Evolutionary conservation across 2,797 vertebrate species (phyloP).

Genomic region (Phoxinus dragarum): DNA sequence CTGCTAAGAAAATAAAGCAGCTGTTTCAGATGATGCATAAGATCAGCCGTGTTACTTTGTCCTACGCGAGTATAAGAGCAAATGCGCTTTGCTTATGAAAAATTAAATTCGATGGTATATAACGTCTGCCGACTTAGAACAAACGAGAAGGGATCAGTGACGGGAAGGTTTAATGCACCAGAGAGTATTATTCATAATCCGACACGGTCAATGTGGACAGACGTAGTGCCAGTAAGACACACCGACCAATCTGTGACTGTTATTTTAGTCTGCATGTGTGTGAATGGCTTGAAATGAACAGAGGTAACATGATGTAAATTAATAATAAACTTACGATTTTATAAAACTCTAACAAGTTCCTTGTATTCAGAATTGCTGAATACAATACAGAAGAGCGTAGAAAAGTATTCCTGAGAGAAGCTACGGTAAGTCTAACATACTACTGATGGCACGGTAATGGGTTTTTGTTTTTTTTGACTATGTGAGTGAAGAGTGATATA

Average conservation of each 20-base stretch:
- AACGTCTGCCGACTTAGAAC: slow-evolving; percentile 63
- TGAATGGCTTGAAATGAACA: neutral
- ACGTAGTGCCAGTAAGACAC: slow-evolving; percentile 55
- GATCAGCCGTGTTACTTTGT: neutral
- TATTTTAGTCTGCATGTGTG: too few relatives aligned
- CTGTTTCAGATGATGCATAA: slow-evolving; percentile 18
- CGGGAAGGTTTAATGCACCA: slow-evolving; percentile 56
- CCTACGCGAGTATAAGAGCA: neutral
- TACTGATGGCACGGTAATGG: slow-evolving; percentile 37
- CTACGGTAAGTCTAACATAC: slow-evolving; percentile 41
- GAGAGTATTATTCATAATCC: slow-evolving; percentile 68
- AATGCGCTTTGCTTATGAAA: slow-evolving; percentile 51
- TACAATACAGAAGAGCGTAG: slow-evolving; percentile 13
- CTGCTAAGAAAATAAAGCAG: slow-evolving; percentile 28
- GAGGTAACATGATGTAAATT: neutral
- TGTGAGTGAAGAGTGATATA: slow-evolving; percentile 24
- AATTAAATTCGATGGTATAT: slow-evolving; percentile 40
- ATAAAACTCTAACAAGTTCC: slow-evolving; percentile 46
- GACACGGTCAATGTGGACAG: slow-evolving; percentile 39
- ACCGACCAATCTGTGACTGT: slow-evolving; percentile 61
- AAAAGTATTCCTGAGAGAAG: slow-evolving; percentile 66
- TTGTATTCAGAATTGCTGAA: slow-evolving; percentile 16
- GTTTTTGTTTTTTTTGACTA: slow-evolving; percentile 8
- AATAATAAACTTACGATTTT: neutral
- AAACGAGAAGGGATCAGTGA: slow-evolving; percentile 36